Evolutionary conservation across 2,113 vertebrate genomes (phyloP).

Genomic region (Bettongia penicillata): DNA sequence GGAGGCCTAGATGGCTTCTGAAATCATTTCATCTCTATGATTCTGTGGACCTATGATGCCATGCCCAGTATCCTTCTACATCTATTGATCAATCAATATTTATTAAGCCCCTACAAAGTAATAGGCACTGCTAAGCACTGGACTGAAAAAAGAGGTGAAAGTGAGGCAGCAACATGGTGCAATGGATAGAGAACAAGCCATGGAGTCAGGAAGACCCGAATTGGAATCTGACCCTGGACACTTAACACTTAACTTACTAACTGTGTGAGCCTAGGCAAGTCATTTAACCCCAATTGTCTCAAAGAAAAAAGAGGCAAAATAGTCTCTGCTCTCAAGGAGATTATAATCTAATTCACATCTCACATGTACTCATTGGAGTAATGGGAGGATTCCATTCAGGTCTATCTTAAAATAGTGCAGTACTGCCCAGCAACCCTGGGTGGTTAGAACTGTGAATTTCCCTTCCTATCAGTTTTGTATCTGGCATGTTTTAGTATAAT

Average conservation of each 20-base stretch:
- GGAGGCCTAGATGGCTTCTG: neutral
- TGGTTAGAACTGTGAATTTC: neutral
- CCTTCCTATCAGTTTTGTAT: neutral
- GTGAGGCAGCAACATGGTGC: no score
- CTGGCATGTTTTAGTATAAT: neutral
- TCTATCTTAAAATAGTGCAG: neutral
- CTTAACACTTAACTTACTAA: no score
- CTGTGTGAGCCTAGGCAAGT: no score
- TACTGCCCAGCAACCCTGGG: neutral
- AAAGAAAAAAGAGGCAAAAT: no score
- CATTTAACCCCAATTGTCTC: no score
- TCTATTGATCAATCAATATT: neutral
- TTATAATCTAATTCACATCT: neutral
- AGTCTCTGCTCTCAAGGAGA: neutral
- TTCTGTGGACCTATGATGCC: neutral
- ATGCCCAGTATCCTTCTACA: neutral
- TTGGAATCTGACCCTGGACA: no score
- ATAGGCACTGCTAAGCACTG: neutral
- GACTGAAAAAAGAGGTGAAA: neutral
- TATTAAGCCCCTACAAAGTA: neutral
- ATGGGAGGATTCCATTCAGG: neutral
- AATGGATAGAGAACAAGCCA: no score
- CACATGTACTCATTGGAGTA: neutral
- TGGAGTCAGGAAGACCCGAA: no score
- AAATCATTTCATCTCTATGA: neutral